Percentiles rank a stretch among this genome's conserved stretches.
Evolutionary conservation across 2,888 invertebrate genomes (phyloP).

Genomic region (Sicus ferrugineus): DNA sequence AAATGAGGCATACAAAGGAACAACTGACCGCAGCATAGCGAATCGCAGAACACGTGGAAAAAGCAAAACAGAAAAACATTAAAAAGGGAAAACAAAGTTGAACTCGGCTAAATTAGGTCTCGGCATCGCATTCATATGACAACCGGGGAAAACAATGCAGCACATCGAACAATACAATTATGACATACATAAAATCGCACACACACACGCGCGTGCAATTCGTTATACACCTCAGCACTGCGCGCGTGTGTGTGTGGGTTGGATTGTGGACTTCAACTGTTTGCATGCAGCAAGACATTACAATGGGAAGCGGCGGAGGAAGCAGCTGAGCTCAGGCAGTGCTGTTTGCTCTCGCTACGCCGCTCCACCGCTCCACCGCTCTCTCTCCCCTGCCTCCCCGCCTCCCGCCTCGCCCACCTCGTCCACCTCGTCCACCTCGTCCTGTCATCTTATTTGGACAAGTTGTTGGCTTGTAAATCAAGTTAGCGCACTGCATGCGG

Average conservation of each 20-base stretch:
- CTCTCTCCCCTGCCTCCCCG: background rate
- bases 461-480: background rate
- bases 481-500: too few relatives aligned
- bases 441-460: too few relatives aligned
- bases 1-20: slow-evolving; percentile 20
- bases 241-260: background rate
- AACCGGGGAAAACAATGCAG: slow-evolving; percentile 27
- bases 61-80: background rate
- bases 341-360: too few relatives aligned
- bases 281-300: background rate
- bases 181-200: slow-evolving; percentile 17
- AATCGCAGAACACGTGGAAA: background rate
- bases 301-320: background rate
- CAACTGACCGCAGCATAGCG: slow-evolving; percentile 30
- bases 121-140: slow-evolving; percentile 26
- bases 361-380: too few relatives aligned
- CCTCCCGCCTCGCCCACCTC: background rate
- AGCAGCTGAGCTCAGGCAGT: background rate
- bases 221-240: background rate
- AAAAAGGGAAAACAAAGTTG: slow-evolving; percentile 4
- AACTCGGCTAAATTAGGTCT: slow-evolving; percentile 31
- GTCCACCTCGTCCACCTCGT: background rate
- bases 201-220: background rate
- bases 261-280: background rate
- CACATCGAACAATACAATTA: slow-evolving; percentile 24